Evolutionary conservation across 2,888 invertebrate species (phyloP).

Genomic region (Lasius platythorax): DNA sequence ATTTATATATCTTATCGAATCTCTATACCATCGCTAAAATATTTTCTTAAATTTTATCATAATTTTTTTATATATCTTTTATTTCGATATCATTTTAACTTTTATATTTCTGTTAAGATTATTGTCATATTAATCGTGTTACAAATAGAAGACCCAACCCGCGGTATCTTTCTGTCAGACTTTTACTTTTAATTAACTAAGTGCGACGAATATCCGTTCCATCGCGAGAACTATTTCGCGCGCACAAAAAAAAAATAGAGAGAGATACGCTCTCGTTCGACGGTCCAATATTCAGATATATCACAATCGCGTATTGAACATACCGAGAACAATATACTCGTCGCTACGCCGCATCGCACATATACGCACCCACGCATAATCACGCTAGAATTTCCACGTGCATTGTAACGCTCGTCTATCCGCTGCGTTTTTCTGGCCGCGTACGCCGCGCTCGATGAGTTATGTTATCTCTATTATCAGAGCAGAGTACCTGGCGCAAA

Average conservation of each 20-base stretch:
- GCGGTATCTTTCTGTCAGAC: background rate
- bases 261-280: background rate
- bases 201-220: background rate
- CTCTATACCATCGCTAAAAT: background rate
- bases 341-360: background rate
- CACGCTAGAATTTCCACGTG: conserved; percentile 25
- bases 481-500: conserved; percentile 55
- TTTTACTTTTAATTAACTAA: conserved; percentile 26
- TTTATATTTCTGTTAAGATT: background rate
- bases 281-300: conserved; percentile 11
- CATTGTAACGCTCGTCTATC: conserved; percentile 12
- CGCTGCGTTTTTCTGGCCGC: conserved; percentile 4
- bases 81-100: conserved; percentile 9
- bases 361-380: background rate
- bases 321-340: conserved; percentile 28
- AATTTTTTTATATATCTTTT: conserved; percentile 13
- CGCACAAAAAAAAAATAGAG: background rate
- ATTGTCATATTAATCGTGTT: background rate
- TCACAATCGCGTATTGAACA: conserved; percentile 10
- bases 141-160: background rate
- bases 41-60: background rate
- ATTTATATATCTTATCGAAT: background rate
- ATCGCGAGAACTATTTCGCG: background rate
- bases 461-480: conserved; percentile 64
- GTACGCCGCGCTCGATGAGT: conserved; percentile 68